Evolutionary conservation across 2,888 invertebrate species (phyloP).

Genomic region (Tridacna gigas): DNA sequence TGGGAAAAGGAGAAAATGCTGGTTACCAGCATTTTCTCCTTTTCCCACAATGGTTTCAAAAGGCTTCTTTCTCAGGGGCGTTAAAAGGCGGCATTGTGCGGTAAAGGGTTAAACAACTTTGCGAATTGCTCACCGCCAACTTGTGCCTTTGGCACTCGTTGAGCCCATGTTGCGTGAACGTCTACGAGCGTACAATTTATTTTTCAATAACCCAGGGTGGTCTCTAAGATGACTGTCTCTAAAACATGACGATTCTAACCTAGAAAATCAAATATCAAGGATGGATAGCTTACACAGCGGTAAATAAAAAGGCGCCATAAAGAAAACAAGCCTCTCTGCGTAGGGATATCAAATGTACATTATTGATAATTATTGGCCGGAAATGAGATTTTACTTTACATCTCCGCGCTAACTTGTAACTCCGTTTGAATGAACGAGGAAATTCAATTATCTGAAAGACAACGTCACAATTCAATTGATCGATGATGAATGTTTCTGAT

Average conservation of each 20-base stretch:
- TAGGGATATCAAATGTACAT: conserved; percentile 20
- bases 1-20: not conserved
- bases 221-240: too few species aligned
- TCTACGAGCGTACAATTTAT: too few species aligned
- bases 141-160: too few species aligned
- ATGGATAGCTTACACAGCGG: not conserved
- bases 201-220: too few species aligned
- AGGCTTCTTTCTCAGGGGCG: not conserved
- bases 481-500: not conserved
- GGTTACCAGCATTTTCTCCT: not conserved
- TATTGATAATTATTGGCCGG: conserved; percentile 26
- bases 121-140: too few species aligned
- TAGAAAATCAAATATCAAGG: not conserved
- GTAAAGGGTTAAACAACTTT: not conserved
- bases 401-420: conserved; percentile 20
- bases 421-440: conserved; percentile 20
- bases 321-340: not conserved
- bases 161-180: too few species aligned
- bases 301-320: conserved; percentile 13
- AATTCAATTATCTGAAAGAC: conserved; percentile 25
- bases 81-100: not conserved
- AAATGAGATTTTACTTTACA: conserved; percentile 30
- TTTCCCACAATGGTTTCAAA: not conserved
- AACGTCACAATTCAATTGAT: conserved; percentile 19
- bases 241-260: too few species aligned